phyloP scores from a whole-genome alignment of 1,140 invertebrate species.

The Maniola jurtina region DNA sequence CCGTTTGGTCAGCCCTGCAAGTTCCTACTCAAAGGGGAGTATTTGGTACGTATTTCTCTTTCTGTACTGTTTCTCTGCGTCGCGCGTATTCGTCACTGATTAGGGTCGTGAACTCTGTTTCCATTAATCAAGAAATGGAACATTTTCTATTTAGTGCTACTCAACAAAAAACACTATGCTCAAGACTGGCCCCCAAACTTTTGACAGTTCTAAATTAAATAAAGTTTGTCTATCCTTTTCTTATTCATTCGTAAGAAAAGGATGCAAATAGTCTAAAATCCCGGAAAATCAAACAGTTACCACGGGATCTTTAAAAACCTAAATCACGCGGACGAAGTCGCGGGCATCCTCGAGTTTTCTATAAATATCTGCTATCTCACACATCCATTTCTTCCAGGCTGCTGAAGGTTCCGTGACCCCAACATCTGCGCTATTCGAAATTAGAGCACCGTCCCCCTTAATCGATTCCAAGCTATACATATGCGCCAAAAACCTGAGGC shows the following conservation, averaged over 20 bases:
- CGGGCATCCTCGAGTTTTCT: no score
- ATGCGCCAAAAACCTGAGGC: constrained; percentile 81
- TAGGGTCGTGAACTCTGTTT: neutral
- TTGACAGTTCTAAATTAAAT: no score
- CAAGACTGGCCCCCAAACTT: no score
- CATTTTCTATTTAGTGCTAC: no score
- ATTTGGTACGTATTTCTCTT: constrained; percentile 51
- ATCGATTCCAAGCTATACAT: constrained; percentile 80
- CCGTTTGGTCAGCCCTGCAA: constrained; percentile 77
- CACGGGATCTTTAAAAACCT: no score
- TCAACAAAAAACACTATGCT: no score
- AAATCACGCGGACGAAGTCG: no score
- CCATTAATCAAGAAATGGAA: no score
- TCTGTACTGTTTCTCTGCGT: neutral
- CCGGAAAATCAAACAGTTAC: no score
- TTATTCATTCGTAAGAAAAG: no score
- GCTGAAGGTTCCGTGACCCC: constrained; percentile 65
- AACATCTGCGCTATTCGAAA: constrained; percentile 79
- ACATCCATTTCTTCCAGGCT: constrained; percentile 63
- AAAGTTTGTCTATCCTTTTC: no score
- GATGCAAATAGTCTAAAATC: no score
- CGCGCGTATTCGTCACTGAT: neutral
- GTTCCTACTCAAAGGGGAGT: constrained; percentile 75
- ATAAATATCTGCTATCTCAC: neutral
- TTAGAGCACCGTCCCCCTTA: constrained; percentile 80